These are phyloP conservation scores for Drosophila serrata DNA, from an alignment of 1,140 invertebrate genomes.

Conservation along the genomic window DNA sequence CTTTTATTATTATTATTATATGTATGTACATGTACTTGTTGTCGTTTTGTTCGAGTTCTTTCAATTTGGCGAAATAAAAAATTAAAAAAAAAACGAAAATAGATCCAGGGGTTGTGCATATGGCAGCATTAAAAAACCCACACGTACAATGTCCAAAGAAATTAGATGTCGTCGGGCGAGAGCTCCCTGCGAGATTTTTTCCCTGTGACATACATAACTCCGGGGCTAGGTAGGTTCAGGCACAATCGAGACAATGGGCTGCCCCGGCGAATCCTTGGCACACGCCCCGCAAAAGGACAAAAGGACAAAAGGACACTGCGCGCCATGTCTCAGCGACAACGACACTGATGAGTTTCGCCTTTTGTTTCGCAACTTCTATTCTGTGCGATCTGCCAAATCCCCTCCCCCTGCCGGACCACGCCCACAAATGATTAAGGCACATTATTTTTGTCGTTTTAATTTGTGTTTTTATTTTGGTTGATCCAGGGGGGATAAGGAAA, in stretches of 20 bases:
- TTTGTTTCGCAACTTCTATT: constrained; percentile 46
- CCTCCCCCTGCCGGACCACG: constrained; percentile 45
- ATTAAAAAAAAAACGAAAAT: not conserved
- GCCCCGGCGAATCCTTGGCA: constrained; percentile 39
- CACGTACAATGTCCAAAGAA: constrained; percentile 82
- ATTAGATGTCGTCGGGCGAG: constrained; percentile 67
- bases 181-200: constrained; percentile 12
- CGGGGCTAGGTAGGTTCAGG: constrained; percentile 73
- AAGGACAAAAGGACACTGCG: constrained; percentile 64
- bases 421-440: constrained; percentile 71
- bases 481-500: not conserved
- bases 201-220: constrained; percentile 76
- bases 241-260: constrained; percentile 77
- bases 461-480: constrained; percentile 49
- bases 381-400: constrained; percentile 9
- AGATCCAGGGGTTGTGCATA: constrained; percentile 78
- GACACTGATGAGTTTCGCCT: constrained; percentile 72
- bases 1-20: constrained; percentile 67
- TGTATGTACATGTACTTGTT: constrained; percentile 27
- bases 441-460: constrained; percentile 82
- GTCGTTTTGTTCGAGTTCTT: constrained; percentile 53
- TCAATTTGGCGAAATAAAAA: constrained; percentile 61
- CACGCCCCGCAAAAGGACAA: constrained; percentile 44
- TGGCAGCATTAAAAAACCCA: constrained; percentile 85
- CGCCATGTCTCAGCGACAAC: constrained; percentile 29